phyloP scores from a whole-genome alignment of 2,888 invertebrate genomes.

The Gibbula magus region DNA sequence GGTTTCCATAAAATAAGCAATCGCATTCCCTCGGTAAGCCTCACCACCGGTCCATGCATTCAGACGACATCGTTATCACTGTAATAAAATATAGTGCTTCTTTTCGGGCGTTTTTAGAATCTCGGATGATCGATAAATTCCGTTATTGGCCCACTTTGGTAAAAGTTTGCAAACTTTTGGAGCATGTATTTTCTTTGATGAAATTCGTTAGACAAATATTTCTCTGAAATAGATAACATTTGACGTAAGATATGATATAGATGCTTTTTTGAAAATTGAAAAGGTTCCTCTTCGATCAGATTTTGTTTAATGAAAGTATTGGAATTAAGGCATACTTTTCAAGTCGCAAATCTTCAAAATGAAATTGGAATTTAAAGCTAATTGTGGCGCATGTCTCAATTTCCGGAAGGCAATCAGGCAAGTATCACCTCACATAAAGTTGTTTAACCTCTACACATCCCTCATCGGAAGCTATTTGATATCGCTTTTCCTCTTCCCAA shows the following conservation, averaged over 20 bases:
- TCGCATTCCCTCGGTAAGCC: neutral
- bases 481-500: neutral
- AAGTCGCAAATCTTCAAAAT: neutral
- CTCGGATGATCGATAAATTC: neutral
- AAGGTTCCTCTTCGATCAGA: no score
- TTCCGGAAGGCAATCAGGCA: neutral
- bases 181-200: neutral
- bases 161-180: neutral
- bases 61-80: neutral
- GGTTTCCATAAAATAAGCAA: conserved; percentile 11
- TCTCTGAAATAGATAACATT: no score
- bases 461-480: conserved; percentile 9
- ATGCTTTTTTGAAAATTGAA: no score
- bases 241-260: no score
- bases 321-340: no score
- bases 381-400: conserved; percentile 3
- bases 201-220: no score
- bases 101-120: neutral
- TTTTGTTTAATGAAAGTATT: no score
- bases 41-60: neutral
- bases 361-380: conserved; percentile 7
- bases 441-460: conserved; percentile 3
- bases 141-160: neutral
- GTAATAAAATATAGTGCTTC: neutral
- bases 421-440: neutral